Evolutionary conservation across 1,140 invertebrate genomes (phyloP).

Genomic region (Trichonephila clavata): DNA sequence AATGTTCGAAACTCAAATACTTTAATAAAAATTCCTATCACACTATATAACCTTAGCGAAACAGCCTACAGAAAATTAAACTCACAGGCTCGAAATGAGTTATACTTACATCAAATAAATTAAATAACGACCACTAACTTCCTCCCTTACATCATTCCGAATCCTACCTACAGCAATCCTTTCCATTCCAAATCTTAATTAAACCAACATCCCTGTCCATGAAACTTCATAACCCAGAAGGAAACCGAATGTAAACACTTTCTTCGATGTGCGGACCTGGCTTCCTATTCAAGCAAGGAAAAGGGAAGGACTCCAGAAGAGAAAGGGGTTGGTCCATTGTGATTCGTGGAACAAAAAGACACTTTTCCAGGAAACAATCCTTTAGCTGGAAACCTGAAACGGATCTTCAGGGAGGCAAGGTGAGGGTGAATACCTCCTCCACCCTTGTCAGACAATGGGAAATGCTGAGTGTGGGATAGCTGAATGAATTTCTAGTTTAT

Average conservation of each 20-base stretch:
- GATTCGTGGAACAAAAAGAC: constrained; percentile 28
- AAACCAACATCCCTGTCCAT: not conserved
- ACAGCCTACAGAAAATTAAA: not conserved
- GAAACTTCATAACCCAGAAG: not conserved
- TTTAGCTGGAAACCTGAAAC: constrained; percentile 35
- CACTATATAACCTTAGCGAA: not conserved
- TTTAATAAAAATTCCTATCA: too few species aligned
- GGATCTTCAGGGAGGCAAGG: not conserved
- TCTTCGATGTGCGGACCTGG: not conserved
- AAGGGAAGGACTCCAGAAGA: not conserved
- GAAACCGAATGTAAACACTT: constrained; percentile 45
- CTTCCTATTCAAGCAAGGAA: constrained; percentile 1
- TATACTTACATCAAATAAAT: not conserved
- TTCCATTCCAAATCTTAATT: not conserved
- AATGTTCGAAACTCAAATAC: too few species aligned
- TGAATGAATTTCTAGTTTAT: not conserved
- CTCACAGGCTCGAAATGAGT: not conserved
- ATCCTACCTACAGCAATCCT: not conserved
- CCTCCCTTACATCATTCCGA: not conserved
- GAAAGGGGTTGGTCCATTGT: constrained; percentile 9
- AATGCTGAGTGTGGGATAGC: constrained; percentile 14
- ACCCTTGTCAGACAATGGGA: constrained; percentile 4
- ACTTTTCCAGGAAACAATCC: constrained; percentile 62
- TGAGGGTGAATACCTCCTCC: not conserved
- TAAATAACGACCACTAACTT: not conserved